Evolutionary conservation across 2,888 invertebrate genomes (phyloP), one percentile per base, ranked within the genome.

Genomic region (Polydrusus pterygomalis): DNA sequence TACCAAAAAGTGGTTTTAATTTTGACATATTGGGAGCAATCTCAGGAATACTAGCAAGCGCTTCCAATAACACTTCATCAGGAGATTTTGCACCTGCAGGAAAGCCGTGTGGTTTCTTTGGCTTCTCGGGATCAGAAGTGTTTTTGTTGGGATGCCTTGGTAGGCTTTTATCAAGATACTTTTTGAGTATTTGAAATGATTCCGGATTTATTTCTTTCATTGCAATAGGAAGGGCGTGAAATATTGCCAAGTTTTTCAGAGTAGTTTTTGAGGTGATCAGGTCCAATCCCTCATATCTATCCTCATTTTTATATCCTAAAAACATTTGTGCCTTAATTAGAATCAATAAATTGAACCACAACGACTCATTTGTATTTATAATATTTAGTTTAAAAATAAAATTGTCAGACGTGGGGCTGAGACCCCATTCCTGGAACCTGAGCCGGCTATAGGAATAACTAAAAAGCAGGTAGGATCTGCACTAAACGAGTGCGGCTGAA

Each of bases 201-300:
- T 77, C 64, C 25, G 75, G 72, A 30, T 72, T 72, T 25, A 43
- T 63, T 10, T 54, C 2, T 60, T 77, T 77, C 15, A 77, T 47
- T 6, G 70, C 77, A n/a, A 77, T 45, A 13, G 74, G 74, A 30
- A 43, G 58, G 0, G 72, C 75, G 34, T 77, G 77, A 30, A 77
- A 75, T n/a, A 64, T n/a, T 10, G 77, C 60, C 13, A 77, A 20
- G 5, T 43, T 58, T 65, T 73, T 69, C 13, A 77, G 38, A 18
- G 69, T 47, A 2, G 56, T 13, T 47, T 77, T 77, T 20, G 71
- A 62, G 13, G 72, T 72, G 13, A 60, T 60, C 20, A 77, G 25
- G 17, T 77, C 67, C 15, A 68, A 75, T 11, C 77, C 77, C 10
- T 67, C 45, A 13, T 69, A 54, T 34, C 75, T 54, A 15, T 77